These are phyloP conservation scores for Saxicola maurus DNA, from an alignment of 2,797 vertebrate genomes.

Conservation along the genomic window DNA sequence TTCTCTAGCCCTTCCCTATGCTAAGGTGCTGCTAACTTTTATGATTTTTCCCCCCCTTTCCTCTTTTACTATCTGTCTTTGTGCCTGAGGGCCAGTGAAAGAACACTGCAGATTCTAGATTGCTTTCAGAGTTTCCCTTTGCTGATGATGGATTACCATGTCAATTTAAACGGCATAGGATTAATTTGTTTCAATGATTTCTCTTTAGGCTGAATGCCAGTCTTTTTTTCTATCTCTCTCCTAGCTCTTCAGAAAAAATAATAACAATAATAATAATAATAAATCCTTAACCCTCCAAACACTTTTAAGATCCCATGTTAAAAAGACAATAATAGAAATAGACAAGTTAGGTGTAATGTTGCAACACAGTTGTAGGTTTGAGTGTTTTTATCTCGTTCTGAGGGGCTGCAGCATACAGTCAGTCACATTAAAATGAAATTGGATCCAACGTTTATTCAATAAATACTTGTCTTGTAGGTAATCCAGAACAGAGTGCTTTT, in stretches of 20 bases:
- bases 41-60: constrained; percentile 51
- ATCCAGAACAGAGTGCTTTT: constrained; percentile 74
- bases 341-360: constrained; percentile 74
- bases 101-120: constrained; percentile 87
- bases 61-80: constrained; percentile 77
- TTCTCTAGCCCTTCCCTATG: neutral
- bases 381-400: constrained; percentile 72
- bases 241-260: constrained; percentile 69
- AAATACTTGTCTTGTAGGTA: constrained; percentile 81
- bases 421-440: constrained; percentile 81
- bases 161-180: constrained; percentile 96
- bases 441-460: constrained; percentile 80
- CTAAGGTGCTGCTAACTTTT: constrained; percentile 67
- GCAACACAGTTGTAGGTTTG: constrained; percentile 59
- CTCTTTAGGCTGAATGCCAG: constrained; percentile 91
- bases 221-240: constrained; percentile 70
- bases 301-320: constrained; percentile 65
- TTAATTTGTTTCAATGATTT: constrained; percentile 99
- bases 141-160: constrained; percentile 95
- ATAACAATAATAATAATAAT: constrained; percentile 54
- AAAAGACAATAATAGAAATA: constrained; percentile 73
- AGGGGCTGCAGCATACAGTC: constrained; percentile 70
- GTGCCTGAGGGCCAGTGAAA: constrained; percentile 85
- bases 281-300: neutral
- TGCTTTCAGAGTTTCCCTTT: constrained; percentile 91